Conservation (phyloP, 2,888 invertebrate genomes). For the Himalopsyche japonica region DNA sequence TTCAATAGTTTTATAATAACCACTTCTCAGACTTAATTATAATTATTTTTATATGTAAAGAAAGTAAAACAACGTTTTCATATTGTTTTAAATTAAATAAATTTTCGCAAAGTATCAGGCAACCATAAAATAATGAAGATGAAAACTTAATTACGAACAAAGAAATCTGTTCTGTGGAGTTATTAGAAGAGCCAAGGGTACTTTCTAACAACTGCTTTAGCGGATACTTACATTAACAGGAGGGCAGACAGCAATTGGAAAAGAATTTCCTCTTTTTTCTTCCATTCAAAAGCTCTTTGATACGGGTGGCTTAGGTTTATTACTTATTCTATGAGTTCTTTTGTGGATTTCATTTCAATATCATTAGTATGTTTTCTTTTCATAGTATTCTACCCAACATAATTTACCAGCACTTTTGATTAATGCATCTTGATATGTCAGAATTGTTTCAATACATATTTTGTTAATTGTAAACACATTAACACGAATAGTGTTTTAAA, state of each 20-base stretch:
- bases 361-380: not conserved
- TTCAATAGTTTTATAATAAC: too few relatives aligned
- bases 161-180: not conserved
- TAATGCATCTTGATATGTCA: too few relatives aligned
- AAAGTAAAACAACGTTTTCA: too few relatives aligned
- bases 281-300: not conserved
- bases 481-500: too few relatives aligned
- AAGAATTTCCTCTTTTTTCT: not conserved
- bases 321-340: not conserved
- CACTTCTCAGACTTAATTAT: too few relatives aligned
- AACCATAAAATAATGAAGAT: not conserved
- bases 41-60: too few relatives aligned
- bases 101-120: not conserved
- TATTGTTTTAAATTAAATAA: not conserved
- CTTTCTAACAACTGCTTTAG: not conserved
- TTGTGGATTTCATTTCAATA: not conserved
- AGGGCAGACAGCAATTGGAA: not conserved
- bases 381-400: too few relatives aligned
- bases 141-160: not conserved
- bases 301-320: not conserved
- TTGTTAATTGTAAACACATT: too few relatives aligned
- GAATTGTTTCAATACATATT: too few relatives aligned
- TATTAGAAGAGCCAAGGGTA: not conserved
- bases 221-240: not conserved
- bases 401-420: too few relatives aligned